A percentile compares a stretch with the other conserved stretches of the same genome.
phyloP scores from a whole-genome alignment of 2,797 vertebrate species.

The Champsocephalus gunnari region DNA sequence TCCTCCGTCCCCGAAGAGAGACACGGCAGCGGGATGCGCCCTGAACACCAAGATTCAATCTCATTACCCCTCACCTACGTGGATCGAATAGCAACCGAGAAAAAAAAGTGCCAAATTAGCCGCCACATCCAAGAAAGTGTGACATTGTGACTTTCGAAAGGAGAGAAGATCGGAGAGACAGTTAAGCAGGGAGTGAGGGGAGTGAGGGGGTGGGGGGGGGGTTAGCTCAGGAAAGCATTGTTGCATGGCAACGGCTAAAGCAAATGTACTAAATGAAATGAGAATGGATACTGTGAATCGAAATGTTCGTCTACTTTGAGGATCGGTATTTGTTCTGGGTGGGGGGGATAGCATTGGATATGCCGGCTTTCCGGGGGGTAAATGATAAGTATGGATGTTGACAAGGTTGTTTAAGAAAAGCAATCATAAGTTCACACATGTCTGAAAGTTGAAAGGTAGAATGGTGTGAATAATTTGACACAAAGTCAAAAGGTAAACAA shows the following conservation, averaged over 20 bases:
- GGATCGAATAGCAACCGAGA: constrained; percentile 73
- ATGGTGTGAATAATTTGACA: constrained; percentile 35
- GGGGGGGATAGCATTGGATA: constrained; percentile 39
- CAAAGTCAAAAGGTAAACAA: constrained; percentile 47
- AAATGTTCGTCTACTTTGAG: constrained; percentile 80
- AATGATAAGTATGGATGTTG: constrained; percentile 63
- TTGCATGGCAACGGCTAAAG: constrained; percentile 85
- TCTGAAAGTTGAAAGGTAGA: constrained; percentile 37
- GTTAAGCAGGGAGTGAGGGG: constrained; percentile 37
- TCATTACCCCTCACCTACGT: constrained; percentile 79
- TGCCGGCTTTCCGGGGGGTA: constrained; percentile 62
- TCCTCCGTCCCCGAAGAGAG: constrained; percentile 51
- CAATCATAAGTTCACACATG: constrained; percentile 53
- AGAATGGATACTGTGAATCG: constrained; percentile 76
- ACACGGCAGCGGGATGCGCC: constrained; percentile 59
- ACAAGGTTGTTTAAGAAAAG: constrained; percentile 69
- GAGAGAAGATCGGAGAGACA: constrained; percentile 49
- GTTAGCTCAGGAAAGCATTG: constrained; percentile 67
- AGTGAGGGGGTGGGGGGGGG: constrained; percentile 11
- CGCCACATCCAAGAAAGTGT: constrained; percentile 69
- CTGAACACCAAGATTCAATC: constrained; percentile 81
- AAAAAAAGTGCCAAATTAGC: constrained; percentile 69
- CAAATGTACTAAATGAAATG: constrained; percentile 81
- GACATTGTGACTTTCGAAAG: constrained; percentile 75
- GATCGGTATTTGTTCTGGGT: constrained; percentile 68